Percentiles rank a stretch among this genome's conserved stretches.
Conservation (phyloP, 2,113 vertebrate genomes). For the Paraplagusia blochii region DNA sequence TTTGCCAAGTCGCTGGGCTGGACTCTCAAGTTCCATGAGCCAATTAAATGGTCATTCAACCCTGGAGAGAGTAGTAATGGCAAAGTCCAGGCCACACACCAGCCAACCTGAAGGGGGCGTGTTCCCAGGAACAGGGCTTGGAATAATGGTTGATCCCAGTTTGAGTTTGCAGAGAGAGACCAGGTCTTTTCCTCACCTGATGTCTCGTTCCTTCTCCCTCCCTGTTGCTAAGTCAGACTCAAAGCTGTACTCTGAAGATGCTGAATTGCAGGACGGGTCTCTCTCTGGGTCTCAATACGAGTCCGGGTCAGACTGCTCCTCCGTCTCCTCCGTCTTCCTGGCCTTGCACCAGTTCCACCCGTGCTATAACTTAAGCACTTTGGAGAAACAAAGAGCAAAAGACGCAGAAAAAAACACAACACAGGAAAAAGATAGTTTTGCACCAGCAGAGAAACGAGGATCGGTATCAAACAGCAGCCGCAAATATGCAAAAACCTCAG, state of each 20-base stretch:
- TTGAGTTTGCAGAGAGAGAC: conserved; percentile 24
- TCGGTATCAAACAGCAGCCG: conserved; percentile 1
- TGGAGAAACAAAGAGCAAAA: conserved; percentile 21
- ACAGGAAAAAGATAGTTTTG: conserved; percentile 16
- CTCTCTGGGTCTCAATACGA: conserved; percentile 55
- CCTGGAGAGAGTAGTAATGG: conserved; percentile 17
- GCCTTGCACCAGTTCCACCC: conserved; percentile 20
- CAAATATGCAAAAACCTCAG: neutral
- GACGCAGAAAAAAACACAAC: neutral
- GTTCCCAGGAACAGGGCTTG: neutral
- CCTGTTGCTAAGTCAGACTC: conserved; percentile 43
- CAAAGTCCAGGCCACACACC: conserved; percentile 14
- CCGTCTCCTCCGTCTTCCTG: conserved; percentile 34
- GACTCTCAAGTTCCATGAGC: conserved; percentile 58
- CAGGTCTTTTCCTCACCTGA: conserved; percentile 45
- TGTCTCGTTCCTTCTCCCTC: conserved; percentile 61
- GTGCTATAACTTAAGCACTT: neutral
- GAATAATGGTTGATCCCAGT: conserved; percentile 26
- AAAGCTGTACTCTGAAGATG: conserved; percentile 41
- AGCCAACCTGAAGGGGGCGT: conserved; percentile 13
- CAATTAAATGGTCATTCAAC: conserved; percentile 39
- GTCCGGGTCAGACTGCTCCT: conserved; percentile 62
- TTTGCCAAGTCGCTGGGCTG: conserved; percentile 62
- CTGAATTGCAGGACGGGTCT: conserved; percentile 25
- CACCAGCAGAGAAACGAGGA: conserved; percentile 6